A percentile compares a stretch with the other conserved stretches of the same genome.
Conservation (phyloP, 2,797 vertebrate genomes). For the Amblyopsis hoosieri region DNA sequence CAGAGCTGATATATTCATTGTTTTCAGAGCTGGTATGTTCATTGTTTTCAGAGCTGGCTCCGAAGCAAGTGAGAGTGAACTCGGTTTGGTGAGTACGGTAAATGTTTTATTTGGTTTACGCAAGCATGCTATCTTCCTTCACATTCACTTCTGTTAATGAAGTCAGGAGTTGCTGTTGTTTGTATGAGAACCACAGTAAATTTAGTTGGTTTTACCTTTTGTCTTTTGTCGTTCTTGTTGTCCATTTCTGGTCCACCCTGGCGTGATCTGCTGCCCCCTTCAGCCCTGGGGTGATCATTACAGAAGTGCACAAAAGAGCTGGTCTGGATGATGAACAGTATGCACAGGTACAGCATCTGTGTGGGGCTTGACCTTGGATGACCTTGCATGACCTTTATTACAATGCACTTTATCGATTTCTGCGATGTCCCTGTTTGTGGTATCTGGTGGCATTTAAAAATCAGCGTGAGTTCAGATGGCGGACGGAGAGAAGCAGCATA, state of each 20-base stretch:
- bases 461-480: no score
- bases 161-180: neutral
- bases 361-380: no score
- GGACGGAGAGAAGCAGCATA: no score
- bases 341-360: slow-evolving; percentile 63
- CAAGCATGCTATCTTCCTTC: neutral
- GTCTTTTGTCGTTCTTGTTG: neutral
- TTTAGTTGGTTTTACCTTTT: neutral
- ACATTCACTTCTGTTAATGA: neutral
- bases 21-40: neutral
- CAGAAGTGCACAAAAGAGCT: slow-evolving; percentile 83
- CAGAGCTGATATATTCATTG: neutral
- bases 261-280: neutral
- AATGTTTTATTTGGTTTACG: neutral
- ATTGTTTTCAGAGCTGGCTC: slow-evolving; percentile 75
- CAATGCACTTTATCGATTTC: no score
- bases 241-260: neutral
- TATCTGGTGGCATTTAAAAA: slow-evolving; percentile 20
- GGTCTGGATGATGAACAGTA: slow-evolving; percentile 83
- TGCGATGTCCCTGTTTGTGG: slow-evolving; percentile 33
- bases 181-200: neutral
- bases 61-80: slow-evolving; percentile 83
- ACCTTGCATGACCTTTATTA: no score
- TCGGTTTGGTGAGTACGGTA: slow-evolving; percentile 78
- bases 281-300: slow-evolving; percentile 85